A percentile compares a stretch with the other conserved stretches of the same genome.
Evolutionary conservation across 2,888 invertebrate species (phyloP).

Genomic region (Camptogramma bilineatum): DNA sequence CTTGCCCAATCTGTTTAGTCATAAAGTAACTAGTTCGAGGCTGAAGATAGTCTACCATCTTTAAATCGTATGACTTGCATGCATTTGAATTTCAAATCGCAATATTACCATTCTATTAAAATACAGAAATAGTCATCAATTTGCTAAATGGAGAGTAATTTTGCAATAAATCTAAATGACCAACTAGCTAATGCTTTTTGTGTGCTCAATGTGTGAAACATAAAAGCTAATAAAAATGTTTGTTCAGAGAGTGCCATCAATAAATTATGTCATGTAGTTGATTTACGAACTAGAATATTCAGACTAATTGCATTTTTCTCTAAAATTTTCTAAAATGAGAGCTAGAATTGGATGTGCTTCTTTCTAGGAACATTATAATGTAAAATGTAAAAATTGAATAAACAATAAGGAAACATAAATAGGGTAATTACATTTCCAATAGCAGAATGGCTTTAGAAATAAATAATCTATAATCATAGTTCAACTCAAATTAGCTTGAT

Average conservation of each 20-base stretch:
- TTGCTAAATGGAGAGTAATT: slow-evolving; percentile 7
- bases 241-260: slow-evolving; percentile 2
- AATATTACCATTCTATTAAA: neutral
- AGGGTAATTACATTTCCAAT: no score
- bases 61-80: neutral
- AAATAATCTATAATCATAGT: no score
- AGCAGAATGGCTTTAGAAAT: no score
- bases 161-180: slow-evolving; percentile 17
- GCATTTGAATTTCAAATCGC: neutral
- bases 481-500: no score
- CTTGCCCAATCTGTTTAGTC: no score
- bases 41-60: neutral
- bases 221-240: slow-evolving; percentile 11
- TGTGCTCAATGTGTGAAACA: slow-evolving; percentile 14
- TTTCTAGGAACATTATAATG: neutral
- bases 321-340: neutral
- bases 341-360: neutral
- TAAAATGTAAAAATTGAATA: no score
- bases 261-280: slow-evolving; percentile 3
- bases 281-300: slow-evolving; percentile 1
- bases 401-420: no score
- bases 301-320: neutral
- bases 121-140: slow-evolving; percentile 13
- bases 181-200: slow-evolving; percentile 19
- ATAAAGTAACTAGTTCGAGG: neutral